Evolutionary conservation across 2,113 vertebrate genomes (phyloP).

Genomic region (Apistogramma diplotaenia): DNA sequence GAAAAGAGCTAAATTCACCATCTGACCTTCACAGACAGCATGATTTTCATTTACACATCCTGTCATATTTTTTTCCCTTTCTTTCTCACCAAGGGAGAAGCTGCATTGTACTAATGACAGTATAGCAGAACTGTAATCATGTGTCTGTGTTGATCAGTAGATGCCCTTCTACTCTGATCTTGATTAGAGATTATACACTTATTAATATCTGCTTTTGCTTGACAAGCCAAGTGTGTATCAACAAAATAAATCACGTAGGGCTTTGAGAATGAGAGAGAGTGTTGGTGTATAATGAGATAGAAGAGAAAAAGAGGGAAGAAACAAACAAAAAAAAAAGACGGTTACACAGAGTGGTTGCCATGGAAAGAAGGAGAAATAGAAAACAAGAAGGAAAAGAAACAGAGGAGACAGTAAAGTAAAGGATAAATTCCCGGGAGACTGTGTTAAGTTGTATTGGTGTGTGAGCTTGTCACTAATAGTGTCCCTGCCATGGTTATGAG

Average conservation of each 20-base stretch:
- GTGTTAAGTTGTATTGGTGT: slow-evolving; percentile 67
- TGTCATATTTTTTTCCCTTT: slow-evolving; percentile 16
- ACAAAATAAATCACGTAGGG: slow-evolving; percentile 20
- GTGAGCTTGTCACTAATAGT: slow-evolving; percentile 77
- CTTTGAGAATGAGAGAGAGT: background rate
- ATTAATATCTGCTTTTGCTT: slow-evolving; percentile 61
- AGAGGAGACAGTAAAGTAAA: slow-evolving; percentile 43
- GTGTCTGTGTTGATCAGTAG: slow-evolving; percentile 41
- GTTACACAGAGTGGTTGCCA: background rate
- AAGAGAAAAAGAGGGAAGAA: background rate
- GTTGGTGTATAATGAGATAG: background rate
- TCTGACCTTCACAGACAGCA: slow-evolving; percentile 14
- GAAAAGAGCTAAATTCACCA: slow-evolving; percentile 8
- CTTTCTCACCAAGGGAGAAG: slow-evolving; percentile 3
- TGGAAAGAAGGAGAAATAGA: background rate
- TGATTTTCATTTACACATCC: slow-evolving; percentile 21
- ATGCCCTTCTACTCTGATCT: slow-evolving; percentile 45
- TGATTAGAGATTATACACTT: slow-evolving; percentile 63
- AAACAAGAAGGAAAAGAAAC: slow-evolving; percentile 2
- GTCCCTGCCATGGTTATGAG: slow-evolving; percentile 77
- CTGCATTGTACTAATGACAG: slow-evolving; percentile 38
- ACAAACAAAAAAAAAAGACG: background rate
- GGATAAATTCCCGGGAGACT: slow-evolving; percentile 68
- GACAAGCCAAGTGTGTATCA: slow-evolving; percentile 36
- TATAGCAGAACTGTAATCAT: slow-evolving; percentile 48